Percentiles rank a stretch among this genome's conserved stretches.
phyloP scores from a whole-genome alignment of 2,888 invertebrate species.

The Eucera pruinosa region DNA sequence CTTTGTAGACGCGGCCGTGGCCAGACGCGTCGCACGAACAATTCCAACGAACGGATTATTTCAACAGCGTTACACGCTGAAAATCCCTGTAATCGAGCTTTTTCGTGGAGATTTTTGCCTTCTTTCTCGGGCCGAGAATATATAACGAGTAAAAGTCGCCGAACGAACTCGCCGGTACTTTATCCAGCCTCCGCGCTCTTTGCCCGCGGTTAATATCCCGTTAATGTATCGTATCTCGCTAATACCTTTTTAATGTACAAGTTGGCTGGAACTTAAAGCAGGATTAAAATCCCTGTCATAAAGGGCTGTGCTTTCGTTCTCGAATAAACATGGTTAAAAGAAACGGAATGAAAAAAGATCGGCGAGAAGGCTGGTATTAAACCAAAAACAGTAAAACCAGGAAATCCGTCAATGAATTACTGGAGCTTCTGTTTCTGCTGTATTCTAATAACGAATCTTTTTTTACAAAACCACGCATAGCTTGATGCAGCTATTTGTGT shows the following conservation, averaged over 20 bases:
- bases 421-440: not conserved
- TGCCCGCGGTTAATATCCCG: constrained; percentile 46
- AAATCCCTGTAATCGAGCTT: constrained; percentile 35
- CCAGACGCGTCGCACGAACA: not conserved
- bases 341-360: not conserved
- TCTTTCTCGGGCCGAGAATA: not conserved
- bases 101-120: constrained; percentile 27
- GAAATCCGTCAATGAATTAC: not conserved
- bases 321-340: constrained; percentile 5
- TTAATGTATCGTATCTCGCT: constrained; percentile 50
- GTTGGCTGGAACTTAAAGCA: constrained; percentile 33
- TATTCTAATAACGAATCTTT: not conserved
- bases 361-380: not conserved
- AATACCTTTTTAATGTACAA: constrained; percentile 57
- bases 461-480: not conserved
- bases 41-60: constrained; percentile 19
- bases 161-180: constrained; percentile 30
- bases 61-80: not conserved
- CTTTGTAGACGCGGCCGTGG: not conserved
- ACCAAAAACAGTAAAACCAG: not conserved
- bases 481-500: no score
- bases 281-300: constrained; percentile 44
- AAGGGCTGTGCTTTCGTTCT: not conserved
- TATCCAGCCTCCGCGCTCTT: constrained; percentile 27
- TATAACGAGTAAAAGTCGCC: constrained; percentile 42